phyloP scores from a whole-genome alignment of 2,113 vertebrate species.

The Prionailurus viverrinus region DNA sequence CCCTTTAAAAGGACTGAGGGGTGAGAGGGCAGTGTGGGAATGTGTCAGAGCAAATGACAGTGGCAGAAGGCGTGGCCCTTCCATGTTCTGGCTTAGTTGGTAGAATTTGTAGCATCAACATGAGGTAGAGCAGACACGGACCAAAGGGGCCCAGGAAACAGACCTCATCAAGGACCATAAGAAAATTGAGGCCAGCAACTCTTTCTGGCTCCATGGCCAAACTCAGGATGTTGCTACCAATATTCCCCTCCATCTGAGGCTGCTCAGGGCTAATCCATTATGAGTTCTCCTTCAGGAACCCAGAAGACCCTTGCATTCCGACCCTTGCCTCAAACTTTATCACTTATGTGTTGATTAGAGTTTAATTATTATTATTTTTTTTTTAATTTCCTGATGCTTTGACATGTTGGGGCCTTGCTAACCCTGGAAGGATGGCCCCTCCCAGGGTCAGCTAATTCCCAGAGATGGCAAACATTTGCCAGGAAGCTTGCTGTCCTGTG shows the following conservation, averaged over 20 bases:
- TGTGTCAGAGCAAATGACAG: background rate
- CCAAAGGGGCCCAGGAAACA: background rate
- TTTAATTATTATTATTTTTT: background rate
- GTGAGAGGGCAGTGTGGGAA: background rate
- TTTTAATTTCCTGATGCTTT: background rate
- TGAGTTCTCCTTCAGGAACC: rapidly evolving
- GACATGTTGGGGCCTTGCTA: background rate
- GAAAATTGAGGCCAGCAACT: background rate
- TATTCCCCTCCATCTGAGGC: background rate
- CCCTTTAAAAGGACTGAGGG: background rate
- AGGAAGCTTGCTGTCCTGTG: background rate
- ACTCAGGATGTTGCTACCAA: rapidly evolving
- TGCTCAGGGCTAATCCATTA: background rate
- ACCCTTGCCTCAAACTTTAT: background rate
- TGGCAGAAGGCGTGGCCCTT: background rate
- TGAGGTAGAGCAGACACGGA: background rate
- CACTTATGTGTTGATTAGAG: background rate
- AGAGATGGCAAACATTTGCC: background rate
- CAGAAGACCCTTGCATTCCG: too few relatives aligned
- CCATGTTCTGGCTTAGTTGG: background rate
- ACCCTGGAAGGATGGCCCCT: too few relatives aligned
- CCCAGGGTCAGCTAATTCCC: background rate
- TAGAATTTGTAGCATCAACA: rapidly evolving
- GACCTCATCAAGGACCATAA: background rate
- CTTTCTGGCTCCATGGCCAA: background rate